A percentile compares a stretch with the other conserved stretches of the same genome.
Evolutionary conservation across 2,113 vertebrate species (phyloP).

Genomic region (sheep (Ovis aries)): ARS-UI_Ramb_v3.0 NC_056061.1:10336001-10336500

Average conservation of each 20-base stretch:
- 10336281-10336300: neutral
- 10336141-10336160: neutral
- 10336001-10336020: slow-evolving; percentile 99
- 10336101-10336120: slow-evolving; percentile 10
- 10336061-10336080: neutral
- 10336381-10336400: neutral
- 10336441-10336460: neutral
- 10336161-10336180: neutral
- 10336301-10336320: neutral
- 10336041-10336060: slow-evolving; percentile 87
- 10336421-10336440: neutral
- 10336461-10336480: neutral
- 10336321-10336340: neutral
- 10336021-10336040: slow-evolving; percentile 98
- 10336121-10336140: neutral
- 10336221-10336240: neutral
- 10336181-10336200: neutral
- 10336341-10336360: neutral
- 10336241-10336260: neutral
- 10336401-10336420: neutral
- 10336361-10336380: neutral
- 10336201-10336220: neutral
- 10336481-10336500: neutral
- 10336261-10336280: neutral
- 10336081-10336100: neutral